These are phyloP conservation scores for Calephelis nemesis DNA, from an alignment of 1,140 invertebrate genomes.

Conservation along the genomic window DNA sequence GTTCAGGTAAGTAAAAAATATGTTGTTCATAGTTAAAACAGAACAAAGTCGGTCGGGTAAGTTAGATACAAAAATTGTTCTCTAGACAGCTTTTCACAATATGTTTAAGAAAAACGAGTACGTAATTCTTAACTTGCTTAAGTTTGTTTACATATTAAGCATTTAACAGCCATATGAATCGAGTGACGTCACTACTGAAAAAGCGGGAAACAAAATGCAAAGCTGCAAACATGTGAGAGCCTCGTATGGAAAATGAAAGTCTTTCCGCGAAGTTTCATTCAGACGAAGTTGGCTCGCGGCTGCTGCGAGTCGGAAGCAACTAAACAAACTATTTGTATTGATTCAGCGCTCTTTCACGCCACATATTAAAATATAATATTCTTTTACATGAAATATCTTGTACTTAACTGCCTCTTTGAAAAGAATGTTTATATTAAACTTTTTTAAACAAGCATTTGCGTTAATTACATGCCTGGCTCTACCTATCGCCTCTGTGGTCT, in stretches of 20 bases:
- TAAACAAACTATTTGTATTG: constrained; percentile 23
- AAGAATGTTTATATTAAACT: too few relatives aligned
- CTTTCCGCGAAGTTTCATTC: constrained; percentile 69
- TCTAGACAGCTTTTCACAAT: background rate
- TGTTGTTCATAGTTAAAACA: too few relatives aligned
- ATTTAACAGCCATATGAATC: constrained; percentile 47
- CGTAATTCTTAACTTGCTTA: too few relatives aligned
- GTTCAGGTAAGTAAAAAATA: too few relatives aligned
- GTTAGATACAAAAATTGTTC: background rate
- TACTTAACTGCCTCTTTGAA: too few relatives aligned
- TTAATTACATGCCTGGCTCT: too few relatives aligned
- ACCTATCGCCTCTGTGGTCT: too few relatives aligned
- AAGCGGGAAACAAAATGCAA: constrained; percentile 73
- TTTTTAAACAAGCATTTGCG: too few relatives aligned
- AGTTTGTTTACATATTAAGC: constrained; percentile 26
- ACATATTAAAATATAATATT: background rate
- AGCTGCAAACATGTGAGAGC: constrained; percentile 62
- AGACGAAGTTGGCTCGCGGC: constrained; percentile 57
- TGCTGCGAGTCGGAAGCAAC: constrained; percentile 22
- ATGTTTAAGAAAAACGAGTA: too few relatives aligned
- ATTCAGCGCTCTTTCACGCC: constrained; percentile 19
- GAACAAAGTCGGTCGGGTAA: background rate
- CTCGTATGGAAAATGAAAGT: constrained; percentile 77
- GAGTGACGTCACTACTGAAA: constrained; percentile 69
- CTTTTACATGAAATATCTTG: too few relatives aligned